A percentile compares a stretch with the other conserved stretches of the same genome.
phyloP scores from a whole-genome alignment of 2,113 vertebrate species.

The Paramormyrops kingsleyae region DNA sequence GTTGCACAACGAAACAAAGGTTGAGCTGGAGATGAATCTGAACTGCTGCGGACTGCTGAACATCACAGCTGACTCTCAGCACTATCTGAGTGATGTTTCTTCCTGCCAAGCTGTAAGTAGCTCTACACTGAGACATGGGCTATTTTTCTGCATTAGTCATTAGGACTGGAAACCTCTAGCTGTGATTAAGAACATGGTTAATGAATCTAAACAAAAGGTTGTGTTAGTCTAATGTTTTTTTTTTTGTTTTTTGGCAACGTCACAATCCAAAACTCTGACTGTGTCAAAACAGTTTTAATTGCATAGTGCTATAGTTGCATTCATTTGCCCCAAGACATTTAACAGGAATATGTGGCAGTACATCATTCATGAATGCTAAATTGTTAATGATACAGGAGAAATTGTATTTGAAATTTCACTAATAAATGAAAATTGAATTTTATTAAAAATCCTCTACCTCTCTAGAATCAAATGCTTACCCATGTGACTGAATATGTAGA shows the following conservation, averaged over 20 bases:
- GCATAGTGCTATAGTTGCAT: neutral
- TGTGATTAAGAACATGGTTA: neutral
- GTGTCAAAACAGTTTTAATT: neutral
- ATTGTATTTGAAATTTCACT: neutral
- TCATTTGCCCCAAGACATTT: neutral
- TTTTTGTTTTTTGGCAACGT: neutral
- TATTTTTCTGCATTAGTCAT: neutral
- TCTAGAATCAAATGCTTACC: neutral
- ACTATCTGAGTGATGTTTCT: slow-evolving; percentile 45
- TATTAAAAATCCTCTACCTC: neutral
- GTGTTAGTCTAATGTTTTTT: neutral
- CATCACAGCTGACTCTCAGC: slow-evolving; percentile 14
- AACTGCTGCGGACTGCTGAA: slow-evolving; percentile 83
- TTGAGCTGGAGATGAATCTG: slow-evolving; percentile 66
- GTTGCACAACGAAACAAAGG: slow-evolving; percentile 58
- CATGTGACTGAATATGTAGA: neutral
- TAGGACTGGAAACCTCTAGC: neutral
- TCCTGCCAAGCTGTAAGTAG: slow-evolving; percentile 64
- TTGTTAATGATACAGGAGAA: neutral
- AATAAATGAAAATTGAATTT: neutral
- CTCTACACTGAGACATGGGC: neutral
- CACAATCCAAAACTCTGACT: neutral
- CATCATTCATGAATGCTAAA: neutral
- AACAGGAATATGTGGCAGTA: neutral
- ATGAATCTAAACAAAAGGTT: neutral